phyloP scores from a whole-genome alignment of 2,888 invertebrate species.

The Eugnorisma glareosa region DNA sequence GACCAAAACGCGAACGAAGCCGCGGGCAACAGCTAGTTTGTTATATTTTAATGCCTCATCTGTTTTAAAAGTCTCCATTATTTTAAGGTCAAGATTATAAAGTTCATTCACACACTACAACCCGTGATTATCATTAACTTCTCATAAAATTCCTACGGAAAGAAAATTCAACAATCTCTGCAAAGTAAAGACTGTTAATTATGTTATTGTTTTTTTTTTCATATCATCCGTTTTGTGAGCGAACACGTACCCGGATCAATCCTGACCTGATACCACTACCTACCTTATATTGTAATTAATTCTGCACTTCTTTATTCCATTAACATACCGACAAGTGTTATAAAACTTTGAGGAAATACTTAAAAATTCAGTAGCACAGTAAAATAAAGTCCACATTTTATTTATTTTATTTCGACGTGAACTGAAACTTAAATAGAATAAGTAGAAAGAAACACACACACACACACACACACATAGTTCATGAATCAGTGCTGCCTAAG shows the following conservation, averaged over 20 bases:
- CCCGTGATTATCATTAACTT: not conserved
- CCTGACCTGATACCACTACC: too few species aligned
- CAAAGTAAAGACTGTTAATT: not conserved
- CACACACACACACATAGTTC: not conserved
- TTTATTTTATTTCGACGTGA: constrained; percentile 12
- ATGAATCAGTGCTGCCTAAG: constrained; percentile 13
- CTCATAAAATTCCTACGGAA: not conserved
- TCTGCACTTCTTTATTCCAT: not conserved
- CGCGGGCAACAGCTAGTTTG: too few species aligned
- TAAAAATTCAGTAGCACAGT: not conserved
- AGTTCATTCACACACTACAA: too few species aligned
- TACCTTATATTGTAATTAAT: not conserved
- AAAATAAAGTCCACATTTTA: constrained; percentile 12
- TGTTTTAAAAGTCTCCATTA: not conserved
- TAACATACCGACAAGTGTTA: not conserved
- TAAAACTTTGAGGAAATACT: constrained; percentile 8
- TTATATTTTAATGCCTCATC: too few species aligned
- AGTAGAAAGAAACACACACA: constrained; percentile 8
- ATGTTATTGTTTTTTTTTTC: not conserved
- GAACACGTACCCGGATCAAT: not conserved
- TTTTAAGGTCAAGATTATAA: not conserved
- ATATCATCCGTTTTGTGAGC: not conserved
- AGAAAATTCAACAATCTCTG: not conserved
- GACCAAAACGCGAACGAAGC: too few species aligned
- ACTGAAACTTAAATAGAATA: constrained; percentile 16